These are phyloP conservation scores for Petrocephalus microphthalmus DNA, from an alignment of 2,113 vertebrate genomes.

Conservation along the genomic window DNA sequence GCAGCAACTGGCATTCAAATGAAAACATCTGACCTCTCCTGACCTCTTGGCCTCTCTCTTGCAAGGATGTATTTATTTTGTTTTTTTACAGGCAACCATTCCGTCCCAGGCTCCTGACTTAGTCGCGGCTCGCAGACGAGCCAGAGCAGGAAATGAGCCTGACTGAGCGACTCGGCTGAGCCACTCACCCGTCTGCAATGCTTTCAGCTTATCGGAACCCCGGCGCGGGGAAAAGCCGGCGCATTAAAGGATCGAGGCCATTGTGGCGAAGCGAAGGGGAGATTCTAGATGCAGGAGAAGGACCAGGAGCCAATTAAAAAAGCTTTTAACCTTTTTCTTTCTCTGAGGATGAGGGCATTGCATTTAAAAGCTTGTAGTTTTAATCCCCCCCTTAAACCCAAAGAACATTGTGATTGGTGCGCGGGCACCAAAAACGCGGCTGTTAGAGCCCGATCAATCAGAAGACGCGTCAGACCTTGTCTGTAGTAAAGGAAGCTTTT, in stretches of 20 bases:
- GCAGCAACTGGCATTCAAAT: neutral
- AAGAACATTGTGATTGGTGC: slow-evolving; percentile 18
- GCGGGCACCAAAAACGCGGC: slow-evolving; percentile 1
- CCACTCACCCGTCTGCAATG: neutral
- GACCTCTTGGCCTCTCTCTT: slow-evolving; percentile 16
- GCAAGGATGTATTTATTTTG: neutral
- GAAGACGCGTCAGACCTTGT: neutral
- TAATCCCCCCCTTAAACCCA: slow-evolving; percentile 15
- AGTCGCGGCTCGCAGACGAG: neutral
- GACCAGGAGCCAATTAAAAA: neutral
- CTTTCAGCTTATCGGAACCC: neutral
- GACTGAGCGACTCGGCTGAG: neutral
- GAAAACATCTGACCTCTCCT: neutral
- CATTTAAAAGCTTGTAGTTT: neutral
- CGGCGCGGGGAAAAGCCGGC: neutral
- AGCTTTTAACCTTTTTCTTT: slow-evolving; percentile 15
- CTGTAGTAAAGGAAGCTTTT: neutral
- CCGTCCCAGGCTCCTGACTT: slow-evolving; percentile 1
- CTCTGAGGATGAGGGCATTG: slow-evolving; percentile 14
- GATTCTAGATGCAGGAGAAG: neutral
- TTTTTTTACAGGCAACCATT: neutral
- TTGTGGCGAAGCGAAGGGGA: neutral
- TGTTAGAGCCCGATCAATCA: slow-evolving; percentile 11
- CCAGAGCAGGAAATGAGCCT: neutral
- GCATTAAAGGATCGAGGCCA: neutral